Conservation (phyloP, 2,888 invertebrate genomes). For the Epinotia nisella region DNA sequence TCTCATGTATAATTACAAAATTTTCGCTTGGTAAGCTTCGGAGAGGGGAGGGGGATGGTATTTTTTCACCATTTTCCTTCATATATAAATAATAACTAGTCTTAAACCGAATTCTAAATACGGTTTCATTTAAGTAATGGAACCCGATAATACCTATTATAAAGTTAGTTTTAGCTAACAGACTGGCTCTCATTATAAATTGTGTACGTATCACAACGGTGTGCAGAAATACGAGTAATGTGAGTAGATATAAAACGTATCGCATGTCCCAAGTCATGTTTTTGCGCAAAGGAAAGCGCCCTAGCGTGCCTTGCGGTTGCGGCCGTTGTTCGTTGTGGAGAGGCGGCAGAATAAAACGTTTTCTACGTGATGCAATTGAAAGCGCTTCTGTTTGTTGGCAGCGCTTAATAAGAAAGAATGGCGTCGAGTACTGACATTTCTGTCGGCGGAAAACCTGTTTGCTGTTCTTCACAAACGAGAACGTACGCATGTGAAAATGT, state of each 20-base stretch:
- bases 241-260: constrained; percentile 10
- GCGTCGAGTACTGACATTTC: constrained; percentile 18
- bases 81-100: no score
- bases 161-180: neutral
- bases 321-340: constrained; percentile 15
- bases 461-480: neutral
- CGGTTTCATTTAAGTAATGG: neutral
- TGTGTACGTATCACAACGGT: neutral
- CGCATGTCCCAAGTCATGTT: neutral
- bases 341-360: constrained; percentile 30
- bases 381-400: constrained; percentile 28
- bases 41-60: no score
- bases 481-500: neutral
- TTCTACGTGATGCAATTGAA: constrained; percentile 43
- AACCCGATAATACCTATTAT: neutral
- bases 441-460: constrained; percentile 6
- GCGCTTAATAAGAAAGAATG: constrained; percentile 39
- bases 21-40: no score
- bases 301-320: constrained; percentile 14
- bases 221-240: neutral
- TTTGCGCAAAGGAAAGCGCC: constrained; percentile 3
- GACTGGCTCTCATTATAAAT: neutral
- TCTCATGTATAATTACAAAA: no score
- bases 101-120: neutral
- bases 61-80: no score